A percentile compares a stretch with the other conserved stretches of the same genome.
phyloP scores from a whole-genome alignment of 2,113 vertebrate genomes.

The human region GRCh38 chr7:85977501-85978000 shows the following conservation, averaged over 20 bases:
- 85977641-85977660: neutral
- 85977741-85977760: neutral
- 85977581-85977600: no score
- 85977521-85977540: no score
- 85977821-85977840: neutral
- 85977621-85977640: no score
- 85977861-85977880: neutral
- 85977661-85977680: neutral
- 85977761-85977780: neutral
- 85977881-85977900: neutral
- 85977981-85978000: neutral
- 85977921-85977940: neutral
- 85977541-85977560: no score
- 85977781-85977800: neutral
- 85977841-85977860: neutral
- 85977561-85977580: no score
- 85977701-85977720: neutral
- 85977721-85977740: neutral
- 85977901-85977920: neutral
- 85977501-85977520: no score
- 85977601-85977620: no score
- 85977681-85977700: neutral
- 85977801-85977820: neutral
- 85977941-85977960: neutral
- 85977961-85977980: neutral